A percentile compares a stretch with the other conserved stretches of the same genome.
Conservation (phyloP, 2,797 vertebrate genomes). For the Hirundo rustica region DNA sequence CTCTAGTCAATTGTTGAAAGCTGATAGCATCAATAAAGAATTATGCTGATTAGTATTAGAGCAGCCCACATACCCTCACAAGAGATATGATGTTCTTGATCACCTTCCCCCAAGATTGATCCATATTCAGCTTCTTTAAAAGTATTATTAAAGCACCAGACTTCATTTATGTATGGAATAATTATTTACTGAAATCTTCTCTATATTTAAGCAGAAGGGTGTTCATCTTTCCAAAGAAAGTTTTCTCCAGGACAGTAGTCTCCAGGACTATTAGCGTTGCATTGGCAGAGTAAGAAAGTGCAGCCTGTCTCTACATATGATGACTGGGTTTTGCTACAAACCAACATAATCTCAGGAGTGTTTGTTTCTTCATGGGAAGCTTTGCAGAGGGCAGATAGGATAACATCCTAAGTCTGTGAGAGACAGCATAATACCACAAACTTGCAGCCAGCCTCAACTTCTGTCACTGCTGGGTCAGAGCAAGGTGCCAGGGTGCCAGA, state of each 20-base stretch:
- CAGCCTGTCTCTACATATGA: background rate
- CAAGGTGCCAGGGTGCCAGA: background rate
- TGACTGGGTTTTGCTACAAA: background rate
- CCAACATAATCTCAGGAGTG: background rate
- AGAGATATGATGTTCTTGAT: background rate
- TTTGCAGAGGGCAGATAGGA: background rate
- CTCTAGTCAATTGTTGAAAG: background rate
- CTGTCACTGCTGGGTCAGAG: background rate
- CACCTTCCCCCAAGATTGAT: background rate
- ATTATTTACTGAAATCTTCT: background rate
- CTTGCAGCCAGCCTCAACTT: background rate
- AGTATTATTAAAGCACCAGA: background rate
- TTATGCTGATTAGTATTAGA: background rate
- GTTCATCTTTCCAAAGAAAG: background rate
- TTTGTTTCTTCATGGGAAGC: background rate
- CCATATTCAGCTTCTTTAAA: background rate
- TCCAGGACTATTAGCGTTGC: background rate
- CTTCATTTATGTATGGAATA: background rate
- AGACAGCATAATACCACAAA: background rate
- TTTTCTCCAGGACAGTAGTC: background rate
- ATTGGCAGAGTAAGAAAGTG: background rate
- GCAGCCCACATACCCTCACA: background rate
- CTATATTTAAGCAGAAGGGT: background rate
- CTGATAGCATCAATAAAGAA: background rate
- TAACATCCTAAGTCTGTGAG: background rate